Conservation (phyloP, 2,797 vertebrate genomes). For the Micropoecilia bifurca region DNA sequence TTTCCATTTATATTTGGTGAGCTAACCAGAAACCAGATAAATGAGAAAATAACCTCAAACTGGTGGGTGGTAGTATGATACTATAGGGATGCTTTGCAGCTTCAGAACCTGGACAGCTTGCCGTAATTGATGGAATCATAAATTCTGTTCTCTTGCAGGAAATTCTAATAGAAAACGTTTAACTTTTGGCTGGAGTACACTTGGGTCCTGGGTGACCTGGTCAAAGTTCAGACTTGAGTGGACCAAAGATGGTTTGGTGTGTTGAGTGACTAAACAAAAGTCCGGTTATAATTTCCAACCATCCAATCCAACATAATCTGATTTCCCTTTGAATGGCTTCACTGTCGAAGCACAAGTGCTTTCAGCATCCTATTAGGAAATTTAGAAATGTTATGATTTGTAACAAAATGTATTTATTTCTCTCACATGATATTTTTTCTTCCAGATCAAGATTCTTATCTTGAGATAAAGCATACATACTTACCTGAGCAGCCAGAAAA, state of each 20-base stretch:
- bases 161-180: background rate
- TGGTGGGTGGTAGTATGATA: background rate
- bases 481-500: background rate
- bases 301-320: background rate
- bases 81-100: background rate
- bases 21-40: background rate
- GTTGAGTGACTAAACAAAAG: background rate
- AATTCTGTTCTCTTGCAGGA: background rate
- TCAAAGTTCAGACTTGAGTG: background rate
- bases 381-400: background rate
- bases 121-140: no score
- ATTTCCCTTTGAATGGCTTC: background rate
- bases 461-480: slow-evolving; percentile 1
- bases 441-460: background rate
- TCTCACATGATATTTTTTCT: background rate
- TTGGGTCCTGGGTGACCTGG: background rate
- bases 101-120: background rate
- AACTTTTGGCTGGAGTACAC: background rate
- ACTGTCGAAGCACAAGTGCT: background rate
- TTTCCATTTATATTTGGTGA: background rate
- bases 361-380: background rate
- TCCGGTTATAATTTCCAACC: background rate
- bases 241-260: background rate
- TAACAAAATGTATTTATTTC: background rate
- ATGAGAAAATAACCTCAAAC: background rate